Conservation (phyloP, 2,888 invertebrate genomes). For the Synanthedon tipuliformis region DNA sequence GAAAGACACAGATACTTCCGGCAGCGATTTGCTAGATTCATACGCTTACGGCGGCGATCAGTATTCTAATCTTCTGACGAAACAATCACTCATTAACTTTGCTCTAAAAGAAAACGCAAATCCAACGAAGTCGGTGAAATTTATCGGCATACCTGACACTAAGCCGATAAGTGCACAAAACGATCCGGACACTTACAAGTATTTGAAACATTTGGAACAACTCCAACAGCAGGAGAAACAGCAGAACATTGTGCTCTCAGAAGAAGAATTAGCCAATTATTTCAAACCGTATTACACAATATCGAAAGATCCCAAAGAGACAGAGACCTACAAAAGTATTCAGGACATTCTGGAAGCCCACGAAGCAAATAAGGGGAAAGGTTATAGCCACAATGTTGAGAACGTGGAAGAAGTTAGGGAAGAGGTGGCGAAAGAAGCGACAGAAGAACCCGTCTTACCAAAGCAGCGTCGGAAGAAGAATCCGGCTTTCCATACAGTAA, state of each 20-base stretch:
- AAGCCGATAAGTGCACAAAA: constrained; percentile 41
- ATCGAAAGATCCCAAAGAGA: constrained; percentile 24
- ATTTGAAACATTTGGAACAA: constrained; percentile 43
- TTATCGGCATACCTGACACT: constrained; percentile 36
- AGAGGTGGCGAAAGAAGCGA: background rate
- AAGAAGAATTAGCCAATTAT: constrained; percentile 13
- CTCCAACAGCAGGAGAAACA: constrained; percentile 14
- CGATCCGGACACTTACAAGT: constrained; percentile 50
- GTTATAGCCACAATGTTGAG: background rate
- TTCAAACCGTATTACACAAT: constrained; percentile 26
- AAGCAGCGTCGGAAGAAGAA: background rate
- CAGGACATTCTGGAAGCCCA: constrained; percentile 54
- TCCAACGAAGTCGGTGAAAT: constrained; percentile 28
- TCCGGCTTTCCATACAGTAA: background rate
- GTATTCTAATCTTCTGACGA: constrained; percentile 24
- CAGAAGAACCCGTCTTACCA: background rate
- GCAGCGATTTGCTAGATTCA: constrained; percentile 10
- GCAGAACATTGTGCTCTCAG: constrained; percentile 21
- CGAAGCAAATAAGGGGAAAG: constrained; percentile 31
- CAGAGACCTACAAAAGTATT: constrained; percentile 38
- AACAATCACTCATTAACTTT: constrained; percentile 11
- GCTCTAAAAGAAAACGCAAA: constrained; percentile 8
- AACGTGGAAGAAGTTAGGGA: background rate
- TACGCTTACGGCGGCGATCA: constrained; percentile 24
- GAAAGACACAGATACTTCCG: constrained; percentile 16